Evolutionary conservation across 2,113 vertebrate genomes (phyloP).

Genomic region (Alligator mississippiensis): DNA sequence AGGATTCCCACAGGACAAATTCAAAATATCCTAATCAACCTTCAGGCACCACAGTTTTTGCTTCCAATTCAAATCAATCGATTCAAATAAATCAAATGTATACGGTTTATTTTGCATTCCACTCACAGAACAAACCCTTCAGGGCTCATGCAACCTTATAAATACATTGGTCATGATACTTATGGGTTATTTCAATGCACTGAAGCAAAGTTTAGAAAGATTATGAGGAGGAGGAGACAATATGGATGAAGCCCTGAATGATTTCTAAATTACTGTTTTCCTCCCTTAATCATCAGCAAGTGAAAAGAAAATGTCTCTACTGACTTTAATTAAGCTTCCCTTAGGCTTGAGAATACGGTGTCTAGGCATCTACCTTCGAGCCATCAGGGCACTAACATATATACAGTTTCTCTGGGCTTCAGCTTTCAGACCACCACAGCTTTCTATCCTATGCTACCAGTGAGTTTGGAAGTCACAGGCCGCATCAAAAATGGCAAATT

Average conservation of each 20-base stretch:
- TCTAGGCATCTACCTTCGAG: neutral
- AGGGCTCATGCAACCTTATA: too few relatives aligned
- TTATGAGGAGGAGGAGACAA: neutral
- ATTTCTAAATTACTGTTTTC: neutral
- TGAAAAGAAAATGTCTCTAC: neutral
- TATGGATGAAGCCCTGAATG: neutral
- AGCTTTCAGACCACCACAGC: neutral
- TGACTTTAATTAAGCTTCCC: slow-evolving; percentile 13
- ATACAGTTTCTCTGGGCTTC: neutral
- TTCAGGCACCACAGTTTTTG: neutral
- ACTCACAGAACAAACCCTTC: neutral
- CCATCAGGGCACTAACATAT: slow-evolving; percentile 4
- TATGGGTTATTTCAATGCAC: neutral
- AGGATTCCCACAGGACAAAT: neutral
- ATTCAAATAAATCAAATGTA: too few relatives aligned
- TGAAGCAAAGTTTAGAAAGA: neutral
- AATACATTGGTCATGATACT: neutral
- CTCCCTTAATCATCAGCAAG: neutral
- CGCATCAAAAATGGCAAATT: neutral
- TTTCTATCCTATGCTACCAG: neutral
- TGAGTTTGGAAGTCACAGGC: neutral
- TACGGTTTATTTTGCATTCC: too few relatives aligned
- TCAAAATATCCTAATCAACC: neutral
- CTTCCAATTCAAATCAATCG: too few relatives aligned
- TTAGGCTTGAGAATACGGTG: neutral